Conservation (phyloP, 2,888 invertebrate species). For the Drosophila fulvimacula region DNA sequence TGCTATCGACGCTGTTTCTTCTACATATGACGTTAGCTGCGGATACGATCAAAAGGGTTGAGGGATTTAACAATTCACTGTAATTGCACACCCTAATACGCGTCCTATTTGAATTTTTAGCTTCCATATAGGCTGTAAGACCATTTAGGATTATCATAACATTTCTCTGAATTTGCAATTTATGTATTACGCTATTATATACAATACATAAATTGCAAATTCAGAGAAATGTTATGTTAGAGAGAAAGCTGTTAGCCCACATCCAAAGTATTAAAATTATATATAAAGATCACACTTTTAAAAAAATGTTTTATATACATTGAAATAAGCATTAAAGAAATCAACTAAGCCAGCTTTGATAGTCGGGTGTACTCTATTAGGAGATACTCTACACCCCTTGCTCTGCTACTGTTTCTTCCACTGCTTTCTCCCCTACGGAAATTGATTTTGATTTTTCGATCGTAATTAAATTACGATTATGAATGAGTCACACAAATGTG, state of each 20-base stretch:
- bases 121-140: neutral
- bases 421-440: neutral
- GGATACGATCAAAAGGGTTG: constrained; percentile 33
- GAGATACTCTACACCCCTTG: neutral
- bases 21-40: constrained; percentile 22
- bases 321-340: neutral
- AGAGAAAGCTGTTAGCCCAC: neutral
- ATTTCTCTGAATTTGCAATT: neutral
- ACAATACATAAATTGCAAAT: too few relatives aligned
- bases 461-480: neutral
- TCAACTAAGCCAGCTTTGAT: neutral
- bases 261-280: neutral
- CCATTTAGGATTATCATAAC: neutral
- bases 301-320: neutral
- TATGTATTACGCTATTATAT: too few relatives aligned
- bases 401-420: neutral
- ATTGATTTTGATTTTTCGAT: neutral
- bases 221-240: too few relatives aligned
- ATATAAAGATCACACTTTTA: neutral
- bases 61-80: constrained; percentile 2
- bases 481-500: constrained; percentile 1
- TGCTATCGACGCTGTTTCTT: constrained; percentile 25
- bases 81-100: constrained; percentile 10
- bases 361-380: neutral
- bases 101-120: neutral